phyloP scores from a whole-genome alignment of 2,113 vertebrate genomes.

The Abramis brama region DNA sequence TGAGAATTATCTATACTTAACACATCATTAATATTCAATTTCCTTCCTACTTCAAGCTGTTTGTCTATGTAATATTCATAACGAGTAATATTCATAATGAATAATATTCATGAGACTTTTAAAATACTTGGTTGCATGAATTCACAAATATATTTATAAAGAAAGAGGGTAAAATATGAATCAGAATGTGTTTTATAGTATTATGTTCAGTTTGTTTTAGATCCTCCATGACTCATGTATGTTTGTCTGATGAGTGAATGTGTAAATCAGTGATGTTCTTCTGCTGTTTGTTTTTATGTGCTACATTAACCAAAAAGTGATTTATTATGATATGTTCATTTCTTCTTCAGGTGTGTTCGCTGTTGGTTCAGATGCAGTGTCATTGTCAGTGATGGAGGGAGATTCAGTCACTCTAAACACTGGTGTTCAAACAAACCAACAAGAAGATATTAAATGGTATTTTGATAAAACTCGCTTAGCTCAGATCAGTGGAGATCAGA shows the following conservation, averaged over 20 bases:
- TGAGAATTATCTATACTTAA: too few species aligned
- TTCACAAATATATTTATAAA: too few species aligned
- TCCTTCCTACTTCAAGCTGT: too few species aligned
- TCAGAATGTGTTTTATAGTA: too few species aligned
- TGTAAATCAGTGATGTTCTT: background rate
- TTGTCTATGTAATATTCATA: too few species aligned
- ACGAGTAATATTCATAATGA: too few species aligned
- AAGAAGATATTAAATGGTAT: background rate
- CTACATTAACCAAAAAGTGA: too few species aligned
- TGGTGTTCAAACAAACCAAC: background rate
- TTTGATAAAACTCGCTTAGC: background rate
- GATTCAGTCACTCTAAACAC: background rate
- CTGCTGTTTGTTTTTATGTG: background rate
- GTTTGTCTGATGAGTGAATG: background rate
- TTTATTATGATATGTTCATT: background rate
- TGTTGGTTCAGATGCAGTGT: background rate
- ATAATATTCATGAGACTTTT: too few species aligned
- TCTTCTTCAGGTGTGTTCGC: background rate
- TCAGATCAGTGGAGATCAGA: fast-evolving
- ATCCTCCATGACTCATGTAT: background rate
- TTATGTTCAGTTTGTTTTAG: background rate
- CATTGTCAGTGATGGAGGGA: background rate
- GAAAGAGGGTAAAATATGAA: too few species aligned
- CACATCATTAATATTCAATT: too few species aligned
- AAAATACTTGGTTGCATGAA: too few species aligned